Evolutionary conservation across 2,888 invertebrate genomes (phyloP).

Genomic region (Folsomia candida): DNA sequence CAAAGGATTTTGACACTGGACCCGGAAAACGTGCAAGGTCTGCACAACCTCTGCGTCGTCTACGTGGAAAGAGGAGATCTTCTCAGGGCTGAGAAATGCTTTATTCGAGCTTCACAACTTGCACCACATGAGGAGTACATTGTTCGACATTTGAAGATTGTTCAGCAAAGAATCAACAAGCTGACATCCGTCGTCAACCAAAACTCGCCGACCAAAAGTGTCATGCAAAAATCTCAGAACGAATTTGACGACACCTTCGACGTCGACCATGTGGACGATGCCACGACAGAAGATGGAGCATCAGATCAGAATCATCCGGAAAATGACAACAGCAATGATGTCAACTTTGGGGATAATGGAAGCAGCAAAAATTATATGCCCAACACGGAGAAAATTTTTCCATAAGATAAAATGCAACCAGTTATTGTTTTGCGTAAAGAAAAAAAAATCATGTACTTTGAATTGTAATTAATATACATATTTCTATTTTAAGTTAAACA

Average conservation of each 20-base stretch:
- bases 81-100: constrained; percentile 78
- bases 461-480: too few relatives aligned
- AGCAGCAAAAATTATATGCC: constrained; percentile 41
- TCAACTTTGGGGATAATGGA: constrained; percentile 37
- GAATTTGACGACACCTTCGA: constrained; percentile 20
- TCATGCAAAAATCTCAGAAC: constrained; percentile 30
- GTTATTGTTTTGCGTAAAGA: too few relatives aligned
- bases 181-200: constrained; percentile 38
- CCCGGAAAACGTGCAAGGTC: constrained; percentile 86
- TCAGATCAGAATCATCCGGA: constrained; percentile 2
- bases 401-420: too few relatives aligned
- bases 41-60: constrained; percentile 94
- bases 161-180: constrained; percentile 65
- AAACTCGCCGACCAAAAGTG: constrained; percentile 27
- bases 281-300: too few relatives aligned
- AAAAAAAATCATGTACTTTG: too few relatives aligned
- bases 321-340: constrained; percentile 16
- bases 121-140: constrained; percentile 92
- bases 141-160: constrained; percentile 81
- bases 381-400: constrained; percentile 39
- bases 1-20: constrained; percentile 80
- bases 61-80: constrained; percentile 87
- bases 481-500: too few relatives aligned
- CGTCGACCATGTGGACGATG: constrained; percentile 19
- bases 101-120: constrained; percentile 73